Conservation (phyloP, 2,113 vertebrate genomes). For the Pterocles gutturalis region DNA sequence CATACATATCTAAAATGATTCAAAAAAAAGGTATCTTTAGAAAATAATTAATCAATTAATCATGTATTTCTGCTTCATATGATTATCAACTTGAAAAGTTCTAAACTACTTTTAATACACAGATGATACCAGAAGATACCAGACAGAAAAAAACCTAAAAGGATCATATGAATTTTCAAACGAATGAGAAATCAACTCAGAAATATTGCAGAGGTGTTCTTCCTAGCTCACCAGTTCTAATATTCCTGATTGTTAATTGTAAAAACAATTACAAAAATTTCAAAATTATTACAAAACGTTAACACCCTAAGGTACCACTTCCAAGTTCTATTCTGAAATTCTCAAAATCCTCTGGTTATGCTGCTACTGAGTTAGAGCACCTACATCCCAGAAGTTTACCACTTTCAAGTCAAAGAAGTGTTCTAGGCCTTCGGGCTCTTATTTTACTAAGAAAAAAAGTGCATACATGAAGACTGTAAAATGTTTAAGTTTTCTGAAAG, state of each 20-base stretch:
- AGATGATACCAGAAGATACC: neutral
- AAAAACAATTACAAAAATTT: neutral
- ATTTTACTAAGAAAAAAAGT: neutral
- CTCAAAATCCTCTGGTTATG: neutral
- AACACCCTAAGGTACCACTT: neutral
- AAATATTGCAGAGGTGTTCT: neutral
- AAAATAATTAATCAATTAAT: neutral
- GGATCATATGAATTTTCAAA: neutral
- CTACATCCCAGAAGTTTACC: neutral
- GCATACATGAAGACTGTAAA: neutral
- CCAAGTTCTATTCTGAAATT: neutral
- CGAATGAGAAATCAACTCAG: neutral
- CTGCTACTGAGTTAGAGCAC: neutral
- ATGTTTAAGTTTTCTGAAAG: neutral
- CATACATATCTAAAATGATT: neutral
- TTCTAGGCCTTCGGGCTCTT: neutral
- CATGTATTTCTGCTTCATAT: neutral
- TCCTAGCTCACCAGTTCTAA: neutral
- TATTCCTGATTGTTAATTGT: neutral
- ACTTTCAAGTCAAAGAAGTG: neutral
- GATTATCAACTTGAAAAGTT: neutral
- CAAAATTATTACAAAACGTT: neutral
- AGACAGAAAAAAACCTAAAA: neutral
- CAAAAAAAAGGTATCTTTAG: neutral
- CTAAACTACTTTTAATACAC: neutral